Evolutionary conservation across 2,113 vertebrate genomes (phyloP).

Genomic region (Fulmarus glacialis): DNA sequence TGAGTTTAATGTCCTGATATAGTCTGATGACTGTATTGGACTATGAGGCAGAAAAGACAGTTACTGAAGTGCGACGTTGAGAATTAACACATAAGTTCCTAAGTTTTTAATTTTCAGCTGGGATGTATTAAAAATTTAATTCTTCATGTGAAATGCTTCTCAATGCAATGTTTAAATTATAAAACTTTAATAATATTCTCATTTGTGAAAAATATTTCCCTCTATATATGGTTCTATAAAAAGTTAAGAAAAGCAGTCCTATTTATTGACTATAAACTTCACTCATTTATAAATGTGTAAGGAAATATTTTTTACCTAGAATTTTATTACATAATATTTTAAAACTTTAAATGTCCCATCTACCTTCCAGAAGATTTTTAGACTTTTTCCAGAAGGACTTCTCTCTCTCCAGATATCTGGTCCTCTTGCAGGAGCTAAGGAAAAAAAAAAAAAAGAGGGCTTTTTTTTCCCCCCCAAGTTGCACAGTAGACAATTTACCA

Average conservation of each 20-base stretch:
- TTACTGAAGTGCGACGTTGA: not conserved
- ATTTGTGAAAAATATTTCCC: not conserved
- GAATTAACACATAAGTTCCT: not conserved
- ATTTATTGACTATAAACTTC: not conserved
- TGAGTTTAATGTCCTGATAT: not conserved
- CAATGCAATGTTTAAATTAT: not conserved
- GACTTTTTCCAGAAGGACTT: conserved; percentile 69
- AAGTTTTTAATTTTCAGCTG: not conserved
- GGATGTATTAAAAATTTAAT: not conserved
- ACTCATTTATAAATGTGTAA: not conserved
- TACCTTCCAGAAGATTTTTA: conserved; percentile 84
- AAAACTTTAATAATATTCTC: not conserved
- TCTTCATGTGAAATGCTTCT: not conserved
- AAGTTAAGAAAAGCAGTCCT: not conserved
- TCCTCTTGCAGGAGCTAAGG: conserved; percentile 73
- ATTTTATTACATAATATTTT: not conserved
- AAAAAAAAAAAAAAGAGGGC: not conserved
- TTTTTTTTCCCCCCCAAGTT: not conserved
- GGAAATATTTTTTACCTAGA: not conserved
- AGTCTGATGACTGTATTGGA: not conserved
- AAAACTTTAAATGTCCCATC: not conserved
- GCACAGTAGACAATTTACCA: not conserved
- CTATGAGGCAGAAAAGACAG: not conserved
- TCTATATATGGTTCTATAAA: not conserved
- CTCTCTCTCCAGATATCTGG: conserved; percentile 80